A percentile compares a stretch with the other conserved stretches of the same genome.
Evolutionary conservation across 2,797 vertebrate genomes (phyloP).

Genomic region (Sus cebifrons): DNA sequence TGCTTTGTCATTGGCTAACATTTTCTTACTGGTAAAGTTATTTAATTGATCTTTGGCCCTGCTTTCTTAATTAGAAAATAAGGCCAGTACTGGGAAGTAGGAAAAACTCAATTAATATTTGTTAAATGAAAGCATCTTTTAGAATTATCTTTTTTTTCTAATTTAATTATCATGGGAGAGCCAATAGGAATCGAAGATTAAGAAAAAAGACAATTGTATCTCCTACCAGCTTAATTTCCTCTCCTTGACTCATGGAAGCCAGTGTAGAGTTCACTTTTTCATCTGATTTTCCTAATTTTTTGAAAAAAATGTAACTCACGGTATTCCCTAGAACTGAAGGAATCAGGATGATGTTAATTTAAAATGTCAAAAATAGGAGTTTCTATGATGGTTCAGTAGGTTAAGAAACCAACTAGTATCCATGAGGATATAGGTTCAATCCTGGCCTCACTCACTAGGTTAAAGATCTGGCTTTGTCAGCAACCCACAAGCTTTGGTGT

Average conservation of each 20-base stretch:
- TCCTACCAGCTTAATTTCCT: not conserved
- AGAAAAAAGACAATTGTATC: not conserved
- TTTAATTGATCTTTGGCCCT: not conserved
- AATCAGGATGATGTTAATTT: constrained; percentile 15
- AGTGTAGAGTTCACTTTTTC: not conserved
- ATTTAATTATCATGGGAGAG: not conserved
- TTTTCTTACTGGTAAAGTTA: constrained; percentile 14
- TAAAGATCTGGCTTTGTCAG: too few species aligned
- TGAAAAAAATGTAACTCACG: not conserved
- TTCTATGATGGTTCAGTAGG: too few species aligned
- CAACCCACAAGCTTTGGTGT: too few species aligned
- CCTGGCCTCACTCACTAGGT: too few species aligned
- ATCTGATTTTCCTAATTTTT: not conserved
- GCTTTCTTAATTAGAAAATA: not conserved
- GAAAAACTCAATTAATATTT: constrained; percentile 7
- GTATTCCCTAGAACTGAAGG: not conserved
- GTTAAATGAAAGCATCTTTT: not conserved
- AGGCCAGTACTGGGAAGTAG: not conserved
- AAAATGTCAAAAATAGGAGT: not conserved
- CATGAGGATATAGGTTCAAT: too few species aligned
- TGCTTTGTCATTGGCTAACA: not conserved
- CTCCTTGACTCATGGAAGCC: not conserved
- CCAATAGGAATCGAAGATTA: not conserved
- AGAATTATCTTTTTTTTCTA: not conserved
- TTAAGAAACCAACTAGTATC: too few species aligned